Conservation (phyloP, 2,888 invertebrate species). For the Atrina japonica region DNA sequence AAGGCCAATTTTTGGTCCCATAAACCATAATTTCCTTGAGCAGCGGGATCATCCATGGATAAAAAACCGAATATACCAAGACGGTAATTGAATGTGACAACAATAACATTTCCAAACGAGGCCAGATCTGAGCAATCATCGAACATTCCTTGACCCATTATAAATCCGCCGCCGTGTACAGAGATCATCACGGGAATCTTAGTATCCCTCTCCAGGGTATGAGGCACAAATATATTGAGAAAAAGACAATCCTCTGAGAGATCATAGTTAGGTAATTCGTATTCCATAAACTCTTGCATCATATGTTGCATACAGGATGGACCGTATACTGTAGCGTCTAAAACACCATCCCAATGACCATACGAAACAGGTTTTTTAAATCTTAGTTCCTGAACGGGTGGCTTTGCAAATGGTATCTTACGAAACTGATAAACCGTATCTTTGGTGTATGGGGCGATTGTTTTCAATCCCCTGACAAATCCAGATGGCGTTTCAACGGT, state of each 20-base stretch:
- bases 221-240: constrained; percentile 56
- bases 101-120: constrained; percentile 10
- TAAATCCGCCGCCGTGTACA: constrained; percentile 1
- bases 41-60: background rate
- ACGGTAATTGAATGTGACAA: constrained; percentile 18
- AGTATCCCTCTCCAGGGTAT: background rate
- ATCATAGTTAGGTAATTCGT: constrained; percentile 38
- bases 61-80: constrained; percentile 12
- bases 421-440: constrained; percentile 39
- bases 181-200: background rate
- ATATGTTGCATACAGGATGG: constrained; percentile 53
- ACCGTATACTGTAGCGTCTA: constrained; percentile 39
- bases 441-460: background rate
- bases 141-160: background rate
- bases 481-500: too few species aligned
- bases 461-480: too few species aligned
- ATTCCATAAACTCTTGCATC: constrained; percentile 35
- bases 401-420: constrained; percentile 47
- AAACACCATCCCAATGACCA: constrained; percentile 28
- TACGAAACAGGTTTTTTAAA: constrained; percentile 36
- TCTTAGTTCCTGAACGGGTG: constrained; percentile 46
- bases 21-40: constrained; percentile 10
- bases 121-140: background rate
- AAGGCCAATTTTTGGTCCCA: constrained; percentile 17
- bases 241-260: constrained; percentile 58